Base-by-base conservation (phyloP, 2,888 invertebrate species). In the Eudemis profundana region DNA sequence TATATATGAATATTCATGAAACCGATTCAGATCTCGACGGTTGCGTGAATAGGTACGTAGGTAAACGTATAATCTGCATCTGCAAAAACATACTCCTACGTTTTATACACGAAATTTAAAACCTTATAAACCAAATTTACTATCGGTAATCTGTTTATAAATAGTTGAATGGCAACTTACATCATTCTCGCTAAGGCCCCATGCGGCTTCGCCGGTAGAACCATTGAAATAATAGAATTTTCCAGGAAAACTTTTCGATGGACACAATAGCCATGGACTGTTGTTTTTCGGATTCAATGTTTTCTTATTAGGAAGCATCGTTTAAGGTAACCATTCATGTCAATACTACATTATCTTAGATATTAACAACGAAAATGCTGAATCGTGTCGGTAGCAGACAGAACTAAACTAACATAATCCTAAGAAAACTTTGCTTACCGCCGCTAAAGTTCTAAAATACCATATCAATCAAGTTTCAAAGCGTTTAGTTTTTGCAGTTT, bases 181-280 rank as follows among this genome's bases (percentile, higher is more conserved):
- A 74, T 85, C 83, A 7, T 69, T 51, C 21, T 83, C 85, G 50
- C 71, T 74, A 5, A 80, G 60, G 71, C 76, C 75, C 90, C 90
- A 90, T 14, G 74, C 82, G 38, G 86, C 69, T 73, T 84, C 83
- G 3, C 88, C 88, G 63, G 71, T 88, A 3, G 69, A 10, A 14
- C 84, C 79, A 72, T 90, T 89, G 69, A 88, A 89, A 70, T 87
- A 89, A 68, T 89, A 90, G 68, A 78, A 84, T 74, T 87, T 86
- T 4, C 87, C 88, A 5, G 87, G 84, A 68, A 82, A 84, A 38
- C 77, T 84, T 76, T 85, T 87, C 0, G 89, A 89, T 1, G 81
- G 83, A 67, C 86, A 85, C 33, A 88, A 70, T 66, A 85, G 74
- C 90, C 90, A 90, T 0, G 61, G 63, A 59, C 77, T 82, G 69